Conservation (phyloP, 2,113 vertebrate genomes). For the Sebastes fasciatus region DNA sequence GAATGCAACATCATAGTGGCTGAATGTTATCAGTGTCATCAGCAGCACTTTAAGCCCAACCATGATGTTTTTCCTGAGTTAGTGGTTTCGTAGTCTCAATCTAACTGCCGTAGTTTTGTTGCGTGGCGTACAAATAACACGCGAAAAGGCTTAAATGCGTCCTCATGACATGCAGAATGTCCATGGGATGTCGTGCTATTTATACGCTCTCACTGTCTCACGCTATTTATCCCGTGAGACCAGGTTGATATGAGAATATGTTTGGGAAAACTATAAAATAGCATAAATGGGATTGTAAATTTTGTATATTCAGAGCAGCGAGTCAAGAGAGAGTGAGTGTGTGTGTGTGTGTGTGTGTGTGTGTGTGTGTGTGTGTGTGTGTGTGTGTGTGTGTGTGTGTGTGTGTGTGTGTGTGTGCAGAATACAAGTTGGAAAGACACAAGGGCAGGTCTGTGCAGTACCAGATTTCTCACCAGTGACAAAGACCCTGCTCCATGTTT, state of each 20-base stretch:
- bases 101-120: too few relatives aligned
- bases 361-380: slow-evolving; percentile 3
- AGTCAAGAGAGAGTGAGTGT: background rate
- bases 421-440: slow-evolving; percentile 33
- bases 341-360: background rate
- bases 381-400: slow-evolving; percentile 13
- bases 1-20: too few relatives aligned
- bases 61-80: too few relatives aligned
- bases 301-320: slow-evolving; percentile 8
- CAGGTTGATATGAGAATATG: background rate
- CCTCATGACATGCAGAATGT: too few relatives aligned
- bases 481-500: slow-evolving; percentile 83
- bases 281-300: slow-evolving; percentile 7
- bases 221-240: too few relatives aligned
- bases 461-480: slow-evolving; percentile 83
- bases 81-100: too few relatives aligned
- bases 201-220: too few relatives aligned
- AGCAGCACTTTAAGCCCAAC: too few relatives aligned
- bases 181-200: too few relatives aligned
- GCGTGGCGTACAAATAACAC: too few relatives aligned
- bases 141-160: too few relatives aligned
- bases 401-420: background rate
- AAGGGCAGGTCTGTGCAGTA: slow-evolving; percentile 54
- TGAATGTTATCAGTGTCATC: too few relatives aligned
- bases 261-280: slow-evolving; percentile 5